These are phyloP conservation scores for Urosaurus nigricauda DNA, from an alignment of 2,797 vertebrate species.

Conservation along the genomic window DNA sequence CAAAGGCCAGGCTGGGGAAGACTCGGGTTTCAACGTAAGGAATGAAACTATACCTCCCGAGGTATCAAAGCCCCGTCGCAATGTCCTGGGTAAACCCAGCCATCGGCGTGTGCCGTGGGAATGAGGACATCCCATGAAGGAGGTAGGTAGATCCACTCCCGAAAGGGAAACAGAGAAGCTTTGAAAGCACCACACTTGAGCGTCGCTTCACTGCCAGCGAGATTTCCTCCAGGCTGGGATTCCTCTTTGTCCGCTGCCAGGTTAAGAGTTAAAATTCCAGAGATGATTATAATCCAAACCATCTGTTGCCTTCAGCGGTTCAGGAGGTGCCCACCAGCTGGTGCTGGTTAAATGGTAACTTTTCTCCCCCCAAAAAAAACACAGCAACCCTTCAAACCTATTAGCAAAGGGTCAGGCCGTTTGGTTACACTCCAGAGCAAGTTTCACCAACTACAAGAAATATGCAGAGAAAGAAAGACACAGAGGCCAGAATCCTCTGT, in stretches of 20 bases:
- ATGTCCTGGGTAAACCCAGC: neutral
- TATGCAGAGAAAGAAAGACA: neutral
- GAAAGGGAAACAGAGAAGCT: neutral
- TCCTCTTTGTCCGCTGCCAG: conserved; percentile 46
- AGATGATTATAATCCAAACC: conserved; percentile 67
- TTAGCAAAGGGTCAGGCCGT: conserved; percentile 57
- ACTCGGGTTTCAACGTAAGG: neutral
- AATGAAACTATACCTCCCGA: neutral
- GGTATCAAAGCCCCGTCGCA: neutral
- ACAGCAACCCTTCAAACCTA: conserved; percentile 48
- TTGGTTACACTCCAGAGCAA: neutral
- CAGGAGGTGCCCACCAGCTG: conserved; percentile 67
- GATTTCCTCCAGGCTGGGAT: conserved; percentile 40
- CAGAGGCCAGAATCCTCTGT: no score
- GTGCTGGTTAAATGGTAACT: conserved; percentile 60
- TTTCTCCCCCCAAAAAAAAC: conserved; percentile 28
- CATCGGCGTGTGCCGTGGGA: neutral
- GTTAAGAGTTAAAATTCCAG: conserved; percentile 65
- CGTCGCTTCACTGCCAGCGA: conserved; percentile 14
- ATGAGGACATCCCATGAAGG: neutral
- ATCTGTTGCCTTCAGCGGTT: conserved; percentile 56
- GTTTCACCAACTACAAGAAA: conserved; percentile 39
- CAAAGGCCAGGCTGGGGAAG: neutral
- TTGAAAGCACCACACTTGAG: neutral
- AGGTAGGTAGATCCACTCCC: neutral